Evolutionary conservation across 2,797 vertebrate genomes (phyloP).

Genomic region (Odontamblyopus rebecca): DNA sequence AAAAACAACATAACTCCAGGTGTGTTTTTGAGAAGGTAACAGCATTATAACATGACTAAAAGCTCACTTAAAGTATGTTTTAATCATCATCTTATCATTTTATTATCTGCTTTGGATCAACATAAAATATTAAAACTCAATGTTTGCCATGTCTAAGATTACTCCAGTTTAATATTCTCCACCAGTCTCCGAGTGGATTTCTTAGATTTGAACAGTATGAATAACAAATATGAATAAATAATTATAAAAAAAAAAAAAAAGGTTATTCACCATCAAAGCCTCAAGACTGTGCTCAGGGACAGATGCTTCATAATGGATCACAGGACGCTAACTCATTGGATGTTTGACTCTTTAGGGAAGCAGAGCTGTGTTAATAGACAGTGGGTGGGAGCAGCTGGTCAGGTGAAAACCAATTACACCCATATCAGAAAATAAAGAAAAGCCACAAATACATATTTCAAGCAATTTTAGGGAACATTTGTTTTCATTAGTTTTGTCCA

Average conservation of each 20-base stretch:
- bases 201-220: neutral
- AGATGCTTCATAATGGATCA: slow-evolving; percentile 13
- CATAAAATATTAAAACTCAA: no score
- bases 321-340: slow-evolving; percentile 1
- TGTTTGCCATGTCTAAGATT: neutral
- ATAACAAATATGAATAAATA: neutral
- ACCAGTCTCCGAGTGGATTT: neutral
- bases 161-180: neutral
- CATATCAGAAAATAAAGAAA: slow-evolving; percentile 19
- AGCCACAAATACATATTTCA: slow-evolving; percentile 13
- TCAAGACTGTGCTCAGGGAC: neutral
- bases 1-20: no score
- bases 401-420: slow-evolving; percentile 25
- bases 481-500: slow-evolving; percentile 9
- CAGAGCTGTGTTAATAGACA: slow-evolving; percentile 12
- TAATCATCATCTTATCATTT: no score
- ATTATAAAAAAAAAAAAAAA: neutral
- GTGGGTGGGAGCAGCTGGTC: slow-evolving; percentile 3
- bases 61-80: no score
- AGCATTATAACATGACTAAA: no score
- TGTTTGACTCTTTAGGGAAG: neutral
- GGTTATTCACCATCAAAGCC: neutral
- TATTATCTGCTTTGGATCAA: no score
- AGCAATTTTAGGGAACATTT: slow-evolving; percentile 3
- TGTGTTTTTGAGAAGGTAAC: no score